A percentile compares a stretch with the other conserved stretches of the same genome.
phyloP scores from a whole-genome alignment of 2,888 invertebrate genomes.

The Lampropteryx suffumata region DNA sequence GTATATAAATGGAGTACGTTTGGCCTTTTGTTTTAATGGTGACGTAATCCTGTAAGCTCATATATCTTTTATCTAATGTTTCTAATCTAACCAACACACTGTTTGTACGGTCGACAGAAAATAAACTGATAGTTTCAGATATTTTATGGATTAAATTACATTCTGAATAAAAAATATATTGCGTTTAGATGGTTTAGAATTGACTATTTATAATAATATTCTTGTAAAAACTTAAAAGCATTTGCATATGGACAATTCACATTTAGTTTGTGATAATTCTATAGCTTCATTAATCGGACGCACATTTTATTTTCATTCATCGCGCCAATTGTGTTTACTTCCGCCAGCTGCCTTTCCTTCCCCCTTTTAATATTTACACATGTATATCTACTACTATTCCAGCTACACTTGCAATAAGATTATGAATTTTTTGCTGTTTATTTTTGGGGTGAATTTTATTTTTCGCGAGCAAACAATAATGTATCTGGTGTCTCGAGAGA shows the following conservation, averaged over 20 bases:
- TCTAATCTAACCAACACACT: background rate
- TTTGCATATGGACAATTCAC: background rate
- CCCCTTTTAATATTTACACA: conserved; percentile 38
- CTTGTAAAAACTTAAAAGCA: background rate
- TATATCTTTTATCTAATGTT: conserved; percentile 15
- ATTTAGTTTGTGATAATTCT: conserved; percentile 1
- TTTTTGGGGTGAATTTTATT: conserved; percentile 30
- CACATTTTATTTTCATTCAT: conserved; percentile 26
- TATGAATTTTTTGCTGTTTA: conserved; percentile 47
- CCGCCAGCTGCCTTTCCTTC: conserved; percentile 34
- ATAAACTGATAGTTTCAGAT: too few relatives aligned
- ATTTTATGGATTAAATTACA: too few relatives aligned
- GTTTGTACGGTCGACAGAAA: background rate
- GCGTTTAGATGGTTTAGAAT: too few relatives aligned
- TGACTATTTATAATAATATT: too few relatives aligned
- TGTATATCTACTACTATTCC: conserved; percentile 47
- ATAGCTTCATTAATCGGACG: conserved; percentile 24
- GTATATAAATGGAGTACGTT: conserved; percentile 22
- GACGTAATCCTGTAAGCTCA: conserved; percentile 16
- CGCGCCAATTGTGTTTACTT: conserved; percentile 28
- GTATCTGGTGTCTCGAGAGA: conserved; percentile 25
- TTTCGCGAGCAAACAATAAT: conserved; percentile 30
- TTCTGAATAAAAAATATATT: too few relatives aligned
- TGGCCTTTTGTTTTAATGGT: conserved; percentile 21
- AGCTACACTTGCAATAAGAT: conserved; percentile 44